Conservation (phyloP, 2,113 vertebrate species). For the Burhinus bistriatus region DNA sequence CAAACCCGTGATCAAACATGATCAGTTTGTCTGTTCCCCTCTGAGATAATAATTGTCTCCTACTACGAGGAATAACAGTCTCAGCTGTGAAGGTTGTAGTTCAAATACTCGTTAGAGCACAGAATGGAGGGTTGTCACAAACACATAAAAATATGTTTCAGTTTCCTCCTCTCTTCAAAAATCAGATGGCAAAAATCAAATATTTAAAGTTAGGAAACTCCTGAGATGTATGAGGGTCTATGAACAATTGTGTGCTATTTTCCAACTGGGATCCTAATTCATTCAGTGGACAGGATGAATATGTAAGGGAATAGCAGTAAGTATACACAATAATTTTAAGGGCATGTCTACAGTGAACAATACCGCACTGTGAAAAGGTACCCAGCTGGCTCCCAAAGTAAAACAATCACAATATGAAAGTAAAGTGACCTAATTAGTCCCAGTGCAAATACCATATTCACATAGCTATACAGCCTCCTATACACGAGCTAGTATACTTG, state of each 20-base stretch:
- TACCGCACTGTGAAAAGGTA: neutral
- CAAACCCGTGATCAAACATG: constrained; percentile 19
- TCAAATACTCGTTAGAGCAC: constrained; percentile 29
- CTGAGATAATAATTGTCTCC: constrained; percentile 27
- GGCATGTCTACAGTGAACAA: neutral
- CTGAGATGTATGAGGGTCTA: neutral
- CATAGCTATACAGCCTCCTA: neutral
- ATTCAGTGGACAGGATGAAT: neutral
- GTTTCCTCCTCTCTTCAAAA: constrained; percentile 3
- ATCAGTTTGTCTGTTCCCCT: neutral
- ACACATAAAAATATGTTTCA: neutral
- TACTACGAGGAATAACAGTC: neutral
- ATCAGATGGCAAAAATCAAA: constrained; percentile 4
- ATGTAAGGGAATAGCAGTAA: neutral
- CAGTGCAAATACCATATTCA: constrained; percentile 17
- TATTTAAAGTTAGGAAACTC: neutral
- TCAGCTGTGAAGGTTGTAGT: constrained; percentile 43
- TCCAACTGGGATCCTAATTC: neutral
- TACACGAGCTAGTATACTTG: neutral
- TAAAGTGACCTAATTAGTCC: constrained; percentile 54
- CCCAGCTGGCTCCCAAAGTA: neutral
- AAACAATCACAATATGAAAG: constrained; percentile 15
- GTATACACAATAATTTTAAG: neutral
- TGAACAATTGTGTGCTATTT: neutral
- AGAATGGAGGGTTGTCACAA: constrained; percentile 8